Conservation (phyloP, 2,888 invertebrate species). For the Agonum fuliginosum region DNA sequence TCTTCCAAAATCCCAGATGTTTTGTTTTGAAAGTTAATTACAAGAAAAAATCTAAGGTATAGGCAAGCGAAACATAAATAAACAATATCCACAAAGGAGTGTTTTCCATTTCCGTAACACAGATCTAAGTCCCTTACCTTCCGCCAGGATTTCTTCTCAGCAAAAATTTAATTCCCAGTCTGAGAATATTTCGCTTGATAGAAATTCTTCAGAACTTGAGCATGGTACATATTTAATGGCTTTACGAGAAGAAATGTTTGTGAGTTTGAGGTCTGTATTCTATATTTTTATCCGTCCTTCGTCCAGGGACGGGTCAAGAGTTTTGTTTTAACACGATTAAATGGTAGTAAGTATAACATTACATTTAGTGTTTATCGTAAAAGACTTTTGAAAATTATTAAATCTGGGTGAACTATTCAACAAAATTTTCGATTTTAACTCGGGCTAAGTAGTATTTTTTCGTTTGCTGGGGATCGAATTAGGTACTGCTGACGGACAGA, state of each 20-base stretch:
- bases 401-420: no score
- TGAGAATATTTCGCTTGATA: constrained; percentile 41
- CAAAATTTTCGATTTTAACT: no score
- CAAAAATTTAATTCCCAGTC: constrained; percentile 51
- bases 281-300: constrained; percentile 23
- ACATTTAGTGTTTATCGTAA: no score
- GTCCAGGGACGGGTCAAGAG: not conserved
- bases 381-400: no score
- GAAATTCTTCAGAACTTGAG: constrained; percentile 46
- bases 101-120: constrained; percentile 57
- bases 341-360: no score
- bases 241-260: constrained; percentile 32
- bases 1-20: not conserved
- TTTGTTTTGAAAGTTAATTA: constrained; percentile 14
- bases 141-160: constrained; percentile 17
- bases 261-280: constrained; percentile 31
- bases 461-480: no score
- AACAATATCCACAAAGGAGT: constrained; percentile 45
- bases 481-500: no score
- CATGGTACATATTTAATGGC: constrained; percentile 53
- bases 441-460: no score
- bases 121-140: constrained; percentile 50
- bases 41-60: not conserved
- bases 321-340: no score
- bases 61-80: constrained; percentile 15